phyloP scores from a whole-genome alignment of 2,888 invertebrate species.

The Nymphalis polychloros region DNA sequence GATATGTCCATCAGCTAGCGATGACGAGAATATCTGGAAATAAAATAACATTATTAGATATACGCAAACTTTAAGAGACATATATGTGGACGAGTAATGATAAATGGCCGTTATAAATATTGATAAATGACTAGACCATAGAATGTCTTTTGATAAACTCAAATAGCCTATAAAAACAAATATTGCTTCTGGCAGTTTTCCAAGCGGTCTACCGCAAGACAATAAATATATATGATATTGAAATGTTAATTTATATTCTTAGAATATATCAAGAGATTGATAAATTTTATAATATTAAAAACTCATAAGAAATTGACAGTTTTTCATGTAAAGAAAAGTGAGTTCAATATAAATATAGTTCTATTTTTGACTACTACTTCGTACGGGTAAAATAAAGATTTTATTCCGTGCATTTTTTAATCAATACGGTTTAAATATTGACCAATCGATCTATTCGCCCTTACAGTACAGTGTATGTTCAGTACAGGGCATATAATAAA shows the following conservation, averaged over 20 bases:
- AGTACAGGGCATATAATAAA: too few species aligned
- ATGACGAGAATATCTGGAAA: conserved; percentile 27
- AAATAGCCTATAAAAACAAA: conserved; percentile 31
- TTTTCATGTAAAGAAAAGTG: too few species aligned
- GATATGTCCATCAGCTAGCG: conserved; percentile 18
- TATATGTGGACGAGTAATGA: not conserved
- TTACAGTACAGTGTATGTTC: too few species aligned
- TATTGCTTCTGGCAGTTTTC: conserved; percentile 30
- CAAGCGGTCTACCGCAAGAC: conserved; percentile 20
- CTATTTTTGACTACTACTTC: too few species aligned
- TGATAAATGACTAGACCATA: conserved; percentile 11
- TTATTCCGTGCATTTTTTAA: too few species aligned
- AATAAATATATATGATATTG: conserved; percentile 13
- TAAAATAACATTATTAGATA: conserved; percentile 13
- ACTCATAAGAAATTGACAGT: too few species aligned
- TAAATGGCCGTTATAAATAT: not conserved
- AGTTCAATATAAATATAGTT: too few species aligned
- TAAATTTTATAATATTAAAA: not conserved
- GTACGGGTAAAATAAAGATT: too few species aligned
- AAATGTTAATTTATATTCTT: conserved; percentile 1
- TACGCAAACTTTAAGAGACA: conserved; percentile 7
- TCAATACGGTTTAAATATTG: too few species aligned
- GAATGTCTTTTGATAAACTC: conserved; percentile 20
- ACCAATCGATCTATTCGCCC: too few species aligned
- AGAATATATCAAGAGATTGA: not conserved